Base-by-base conservation (phyloP, 2,888 invertebrate genomes). In the Erebia aethiops region DNA sequence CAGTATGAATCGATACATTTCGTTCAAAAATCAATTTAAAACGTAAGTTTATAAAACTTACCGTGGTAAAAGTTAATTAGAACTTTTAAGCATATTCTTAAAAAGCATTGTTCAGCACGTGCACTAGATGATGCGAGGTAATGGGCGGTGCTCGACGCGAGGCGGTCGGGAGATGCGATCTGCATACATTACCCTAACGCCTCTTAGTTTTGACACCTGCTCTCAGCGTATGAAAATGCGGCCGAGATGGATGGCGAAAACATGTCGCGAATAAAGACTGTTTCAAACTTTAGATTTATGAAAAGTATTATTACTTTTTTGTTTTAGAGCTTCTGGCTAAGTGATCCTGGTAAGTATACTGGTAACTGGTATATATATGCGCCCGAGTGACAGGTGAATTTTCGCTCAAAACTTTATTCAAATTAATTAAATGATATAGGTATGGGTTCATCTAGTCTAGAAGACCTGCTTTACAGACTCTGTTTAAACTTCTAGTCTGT, bases 141-240 rank as follows among this genome's bases (percentile, higher is more conserved):
- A 87, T 85, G 86, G 83, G 81, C 83, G 84, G 74, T 71, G 72
- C 74, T 76, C 71, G 67, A 77, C 75, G 70, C 73, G 72, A 72
- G 70, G 74, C 84, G 82, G 82, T 69, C 84, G 84, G 86, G 86
- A 88, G 90, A 88, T 89, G 91, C 92, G 92, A 92, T 92, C 91
- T 92, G 91, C 92, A 93, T 92, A 88, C 90, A 93, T 93, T 93
- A 92, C 87, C 89, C 88, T 88, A 89, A 90, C 87, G 87, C 88
- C 88, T 87, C 87, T 86, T 87, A 90, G 91, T 92, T 92, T 90
- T 92, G 92, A 92, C 92, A 92, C 92, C 92, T 91, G 92, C 89
- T 89, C 88, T 84, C 86, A 78, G 76, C 80, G 79, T 84, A 84
- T 82, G 85, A 86, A 84, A 85, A 86, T 82, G 84, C 80, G 77